These are phyloP conservation scores for Aphis craccivora DNA, from an alignment of 1,140 invertebrate genomes.

Conservation along the genomic window DNA sequence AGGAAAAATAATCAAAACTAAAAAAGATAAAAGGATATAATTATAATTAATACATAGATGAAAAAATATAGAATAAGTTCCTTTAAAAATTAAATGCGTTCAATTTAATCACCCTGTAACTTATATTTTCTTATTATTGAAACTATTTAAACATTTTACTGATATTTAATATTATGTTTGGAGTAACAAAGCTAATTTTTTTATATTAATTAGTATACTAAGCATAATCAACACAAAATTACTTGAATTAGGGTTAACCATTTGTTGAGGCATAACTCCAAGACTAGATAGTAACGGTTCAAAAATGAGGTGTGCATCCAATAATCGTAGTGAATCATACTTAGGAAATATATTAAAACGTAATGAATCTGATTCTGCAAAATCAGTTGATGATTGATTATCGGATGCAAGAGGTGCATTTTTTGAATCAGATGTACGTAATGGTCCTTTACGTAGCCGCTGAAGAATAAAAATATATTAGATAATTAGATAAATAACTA, in stretches of 20 bases:
- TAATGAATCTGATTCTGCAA: constrained; percentile 62
- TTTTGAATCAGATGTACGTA: constrained; percentile 45
- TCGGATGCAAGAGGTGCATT: constrained; percentile 20
- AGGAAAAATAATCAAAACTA: not conserved
- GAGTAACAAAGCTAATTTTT: not conserved
- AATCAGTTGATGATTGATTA: constrained; percentile 42
- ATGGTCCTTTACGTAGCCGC: constrained; percentile 45
- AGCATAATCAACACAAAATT: constrained; percentile 20
- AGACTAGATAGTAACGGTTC: constrained; percentile 84
- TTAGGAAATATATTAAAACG: constrained; percentile 74
- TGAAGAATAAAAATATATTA: not conserved
- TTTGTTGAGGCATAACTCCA: constrained; percentile 87
- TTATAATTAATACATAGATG: not conserved
- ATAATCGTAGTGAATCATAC: constrained; percentile 81
- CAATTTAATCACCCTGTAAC: not conserved
- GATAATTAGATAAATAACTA: not conserved
- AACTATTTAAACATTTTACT: not conserved
- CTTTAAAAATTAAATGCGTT: not conserved
- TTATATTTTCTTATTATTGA: not conserved
- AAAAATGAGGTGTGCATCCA: constrained; percentile 93
- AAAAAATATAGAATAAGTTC: not conserved
- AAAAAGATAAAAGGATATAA: not conserved
- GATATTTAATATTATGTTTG: not conserved
- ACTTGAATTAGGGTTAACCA: constrained; percentile 67
- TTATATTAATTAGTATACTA: not conserved